These are phyloP conservation scores for Serinus canaria DNA, from an alignment of 2,113 vertebrate genomes.

Conservation along the genomic window DNA sequence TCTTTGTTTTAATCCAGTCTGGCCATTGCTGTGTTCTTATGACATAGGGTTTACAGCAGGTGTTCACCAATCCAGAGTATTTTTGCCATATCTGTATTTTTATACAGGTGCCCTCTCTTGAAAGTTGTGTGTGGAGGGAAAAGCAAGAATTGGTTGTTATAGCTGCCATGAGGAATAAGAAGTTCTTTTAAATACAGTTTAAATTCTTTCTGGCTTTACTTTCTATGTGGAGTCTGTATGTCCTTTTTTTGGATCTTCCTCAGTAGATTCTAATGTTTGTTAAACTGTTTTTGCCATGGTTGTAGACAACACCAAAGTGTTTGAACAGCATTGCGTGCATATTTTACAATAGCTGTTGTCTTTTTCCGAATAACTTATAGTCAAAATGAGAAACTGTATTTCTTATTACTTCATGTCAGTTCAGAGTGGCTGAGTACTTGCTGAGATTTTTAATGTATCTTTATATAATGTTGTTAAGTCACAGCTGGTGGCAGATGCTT, in stretches of 20 bases:
- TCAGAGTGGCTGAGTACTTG: background rate
- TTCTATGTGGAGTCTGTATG: background rate
- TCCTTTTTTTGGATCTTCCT: background rate
- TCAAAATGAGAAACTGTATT: background rate
- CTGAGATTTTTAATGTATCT: background rate
- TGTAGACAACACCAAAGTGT: background rate
- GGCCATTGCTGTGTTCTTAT: background rate
- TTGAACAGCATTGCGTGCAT: background rate
- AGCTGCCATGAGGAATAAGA: background rate
- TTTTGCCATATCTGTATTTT: background rate
- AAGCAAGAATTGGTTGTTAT: background rate
- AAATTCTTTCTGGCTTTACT: background rate
- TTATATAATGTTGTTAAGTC: background rate
- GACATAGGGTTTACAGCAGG: rapidly evolving
- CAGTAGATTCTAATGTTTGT: background rate
- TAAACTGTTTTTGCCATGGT: background rate
- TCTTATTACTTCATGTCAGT: background rate
- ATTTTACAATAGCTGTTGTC: background rate
- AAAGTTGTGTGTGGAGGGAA: background rate
- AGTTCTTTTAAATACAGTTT: background rate
- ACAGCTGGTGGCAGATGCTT: background rate
- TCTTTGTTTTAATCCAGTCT: background rate
- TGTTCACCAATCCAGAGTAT: background rate
- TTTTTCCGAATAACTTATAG: background rate
- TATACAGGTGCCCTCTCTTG: background rate